Base-by-base conservation (phyloP, 2,888 invertebrate species). In the Tachina lurida region DNA sequence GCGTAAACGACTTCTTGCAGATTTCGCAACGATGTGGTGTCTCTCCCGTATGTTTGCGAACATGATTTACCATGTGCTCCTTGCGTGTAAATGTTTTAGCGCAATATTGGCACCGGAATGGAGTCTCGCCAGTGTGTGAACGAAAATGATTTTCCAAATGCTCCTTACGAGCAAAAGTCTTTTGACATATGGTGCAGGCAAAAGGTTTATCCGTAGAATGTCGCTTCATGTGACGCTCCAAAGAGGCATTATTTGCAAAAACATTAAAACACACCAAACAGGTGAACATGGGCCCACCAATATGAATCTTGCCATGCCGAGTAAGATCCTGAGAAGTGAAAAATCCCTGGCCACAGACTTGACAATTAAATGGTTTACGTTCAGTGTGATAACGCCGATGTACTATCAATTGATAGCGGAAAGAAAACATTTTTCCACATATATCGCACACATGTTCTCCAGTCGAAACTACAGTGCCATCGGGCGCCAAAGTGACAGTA, bases 371-470 rank as follows among this genome's bases (percentile, higher is more conserved):
- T 60, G 97, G 97, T 91, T 97, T 97, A 88, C 96, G 94, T 93
- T 97, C 97, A 58, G 96, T 96, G 90, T 97, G 97, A 93, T 97
- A 97, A 89, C 97, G 95, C 90, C 96, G 94, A 93, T 97, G 97
- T 58, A 97, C 97, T 89, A 97, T 97, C 83, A 97, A 94, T 91
- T 97, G 97, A 93, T 97, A 97, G 81, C 97, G 95, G 92, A 96
- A 97, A 90, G 96, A 96, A 93, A 97, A 97, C 93, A 96, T 96
- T 93, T 97, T 97, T 73, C 96, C 96, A 90, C 97, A 97, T 84
- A 97, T 95, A 92, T 97, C 97, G 92, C 97, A 97, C 19, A 96
- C 94, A 92, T 97, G 97, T 87, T 91, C 91, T 3, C 94, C 94
- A 3, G 94, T 94, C 2, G 96, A 95, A 5, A 95, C 95, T 60